A percentile compares a stretch with the other conserved stretches of the same genome.
Conservation (phyloP, 2,888 invertebrate species). For the Tetragonisca angustula region DNA sequence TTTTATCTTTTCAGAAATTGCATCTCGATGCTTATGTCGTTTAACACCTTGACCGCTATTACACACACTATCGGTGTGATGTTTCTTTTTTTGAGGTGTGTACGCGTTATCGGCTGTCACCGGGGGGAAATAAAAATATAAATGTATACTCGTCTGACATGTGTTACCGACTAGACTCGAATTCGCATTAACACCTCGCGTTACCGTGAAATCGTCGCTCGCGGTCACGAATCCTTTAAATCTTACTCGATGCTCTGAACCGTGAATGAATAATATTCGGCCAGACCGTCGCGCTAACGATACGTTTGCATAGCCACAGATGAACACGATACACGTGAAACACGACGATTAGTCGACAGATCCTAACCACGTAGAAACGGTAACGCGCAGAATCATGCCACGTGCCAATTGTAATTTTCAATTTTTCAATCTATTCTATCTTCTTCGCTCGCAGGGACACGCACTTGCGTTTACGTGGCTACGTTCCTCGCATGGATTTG, state of each 20-base stretch:
- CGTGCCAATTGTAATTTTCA: not conserved
- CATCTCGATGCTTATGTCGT: not conserved
- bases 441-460: not conserved
- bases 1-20: slow-evolving; percentile 28
- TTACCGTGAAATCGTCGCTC: not conserved
- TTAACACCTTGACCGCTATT: not conserved
- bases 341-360: not conserved
- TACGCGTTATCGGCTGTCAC: slow-evolving; percentile 7
- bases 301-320: not conserved
- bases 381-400: not conserved
- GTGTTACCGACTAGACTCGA: not conserved
- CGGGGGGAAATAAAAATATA: not conserved
- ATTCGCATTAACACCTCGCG: slow-evolving; percentile 11
- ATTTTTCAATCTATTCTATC: not conserved
- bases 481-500: slow-evolving; percentile 49
- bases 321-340: not conserved
- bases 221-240: slow-evolving; percentile 12
- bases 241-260: slow-evolving; percentile 17
- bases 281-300: not conserved
- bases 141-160: not conserved
- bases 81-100: not conserved
- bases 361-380: not conserved
- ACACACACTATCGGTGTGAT: not conserved
- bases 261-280: slow-evolving; percentile 40
- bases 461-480: not conserved